Base-by-base conservation (phyloP, 2,113 vertebrate species). In the Apus apus region DNA sequence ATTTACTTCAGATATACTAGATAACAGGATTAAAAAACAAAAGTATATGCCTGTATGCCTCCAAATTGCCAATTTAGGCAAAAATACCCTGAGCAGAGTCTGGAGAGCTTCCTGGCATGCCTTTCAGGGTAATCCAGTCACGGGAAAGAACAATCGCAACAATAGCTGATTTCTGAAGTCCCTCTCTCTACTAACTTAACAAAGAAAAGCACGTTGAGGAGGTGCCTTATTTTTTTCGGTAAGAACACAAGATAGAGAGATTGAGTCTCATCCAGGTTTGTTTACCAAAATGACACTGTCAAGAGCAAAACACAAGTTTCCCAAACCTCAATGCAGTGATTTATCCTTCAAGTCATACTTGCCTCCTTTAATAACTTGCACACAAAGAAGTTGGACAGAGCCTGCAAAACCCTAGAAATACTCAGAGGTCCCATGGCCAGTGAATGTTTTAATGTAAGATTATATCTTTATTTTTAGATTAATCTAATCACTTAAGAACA, bases 41-140 rank as follows among this genome's bases (percentile, higher is more conserved):
- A 50, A 23, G 50, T 50, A 9, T 50, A 23, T 50, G 50, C 50
- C 50, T 50, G 48, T 50, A 50, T 53, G 50, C 10, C 43, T 91
- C 29, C 48, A 86, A 62, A 40, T 71, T 90, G 76, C 88, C 86
- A 89, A 75, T 95, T 89, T 85, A 91, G 77, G 80, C 62, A 75
- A 89, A 94, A 89, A 81, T 60, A 86, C 50, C 68, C 56, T 40
- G 32, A 91, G 73, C 30, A 0, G 0, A 89, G 70, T 48, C 86
- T 91, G 65, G 29, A 94, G 56, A 83, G 82, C 64, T 76, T 93
- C 54, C 90, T 92, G 79, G 83, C 45, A 19, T 16, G 22, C 38
- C 23, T 61, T 83, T 62, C 64, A 86, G 18, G 15, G 38, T 58
- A 85, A 75, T 51, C 29, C 57, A 91, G 46, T 67, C 68, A 87